Evolutionary conservation across 2,797 vertebrate species (phyloP).

Genomic region (Mycteria americana): DNA sequence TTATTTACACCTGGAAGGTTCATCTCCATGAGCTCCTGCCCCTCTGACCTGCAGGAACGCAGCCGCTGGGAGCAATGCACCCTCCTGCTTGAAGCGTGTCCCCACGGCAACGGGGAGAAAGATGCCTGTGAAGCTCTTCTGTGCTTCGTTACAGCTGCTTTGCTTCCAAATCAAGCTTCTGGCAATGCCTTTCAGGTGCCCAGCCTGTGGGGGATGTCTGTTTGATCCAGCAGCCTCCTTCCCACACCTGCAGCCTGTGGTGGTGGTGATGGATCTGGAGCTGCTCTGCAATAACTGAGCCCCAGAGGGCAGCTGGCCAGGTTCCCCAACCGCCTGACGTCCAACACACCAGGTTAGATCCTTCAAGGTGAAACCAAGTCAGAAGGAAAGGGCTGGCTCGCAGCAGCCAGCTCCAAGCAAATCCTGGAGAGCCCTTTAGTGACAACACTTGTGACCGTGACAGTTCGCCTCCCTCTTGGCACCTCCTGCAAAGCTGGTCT

Average conservation of each 20-base stretch:
- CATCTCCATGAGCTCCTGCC: background rate
- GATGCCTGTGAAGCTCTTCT: background rate
- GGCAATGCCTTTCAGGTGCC: background rate
- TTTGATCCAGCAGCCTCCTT: background rate
- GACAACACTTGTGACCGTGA: accelerated
- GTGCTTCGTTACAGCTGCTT: background rate
- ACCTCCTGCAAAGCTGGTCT: background rate
- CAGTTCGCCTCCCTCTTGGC: background rate
- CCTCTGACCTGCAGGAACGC: background rate
- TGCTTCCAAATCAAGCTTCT: background rate
- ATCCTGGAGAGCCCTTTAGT: background rate
- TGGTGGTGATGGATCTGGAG: background rate
- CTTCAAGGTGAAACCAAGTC: background rate
- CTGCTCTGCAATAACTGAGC: background rate
- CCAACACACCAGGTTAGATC: background rate
- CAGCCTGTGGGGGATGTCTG: background rate
- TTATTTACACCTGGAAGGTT: background rate
- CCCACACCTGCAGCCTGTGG: background rate
- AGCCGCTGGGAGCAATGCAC: background rate
- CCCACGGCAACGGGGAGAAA: background rate
- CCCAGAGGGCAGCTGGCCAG: background rate
- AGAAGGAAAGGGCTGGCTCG: background rate
- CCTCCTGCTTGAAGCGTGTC: background rate
- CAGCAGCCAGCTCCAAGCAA: background rate
- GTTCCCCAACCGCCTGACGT: background rate